Conservation (phyloP, 2,888 invertebrate genomes). For the Micoletzkya japonica region DNA sequence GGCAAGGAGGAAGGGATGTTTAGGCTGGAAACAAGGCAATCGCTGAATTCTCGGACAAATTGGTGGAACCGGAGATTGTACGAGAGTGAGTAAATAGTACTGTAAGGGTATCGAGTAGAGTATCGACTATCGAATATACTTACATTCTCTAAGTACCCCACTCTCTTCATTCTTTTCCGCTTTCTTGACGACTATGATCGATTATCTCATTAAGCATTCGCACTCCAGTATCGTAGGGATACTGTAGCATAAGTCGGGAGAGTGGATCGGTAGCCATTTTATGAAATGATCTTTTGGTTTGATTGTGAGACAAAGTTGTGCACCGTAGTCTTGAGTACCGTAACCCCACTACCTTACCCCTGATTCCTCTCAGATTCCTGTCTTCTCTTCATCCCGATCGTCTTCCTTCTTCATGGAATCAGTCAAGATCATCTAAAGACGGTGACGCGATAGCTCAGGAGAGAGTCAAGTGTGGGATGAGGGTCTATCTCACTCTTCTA, state of each 20-base stretch:
- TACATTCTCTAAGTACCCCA: too few species aligned
- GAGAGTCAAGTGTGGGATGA: not conserved
- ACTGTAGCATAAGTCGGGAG: too few species aligned
- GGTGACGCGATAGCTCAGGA: not conserved
- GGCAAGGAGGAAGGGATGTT: not conserved
- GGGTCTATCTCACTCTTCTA: not conserved
- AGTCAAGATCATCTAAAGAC: not conserved
- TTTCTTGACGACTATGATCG: too few species aligned
- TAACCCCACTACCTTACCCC: not conserved
- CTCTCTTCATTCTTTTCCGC: too few species aligned
- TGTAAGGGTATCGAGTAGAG: too few species aligned
- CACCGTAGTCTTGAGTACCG: too few species aligned
- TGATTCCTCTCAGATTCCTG: conserved; percentile 15
- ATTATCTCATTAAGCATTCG: too few species aligned
- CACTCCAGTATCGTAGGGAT: too few species aligned
- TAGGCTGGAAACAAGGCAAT: conserved; percentile 9
- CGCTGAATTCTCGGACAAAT: not conserved
- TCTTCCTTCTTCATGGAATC: too few species aligned
- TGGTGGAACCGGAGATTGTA: conserved; percentile 1
- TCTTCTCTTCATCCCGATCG: not conserved
- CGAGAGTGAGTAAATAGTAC: conserved; percentile 6
- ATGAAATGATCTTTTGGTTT: not conserved
- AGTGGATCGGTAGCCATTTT: too few species aligned
- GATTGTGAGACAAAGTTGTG: not conserved
- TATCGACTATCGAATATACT: too few species aligned